phyloP scores from a whole-genome alignment of 2,113 vertebrate species.

The Pluvianellus socialis region DNA sequence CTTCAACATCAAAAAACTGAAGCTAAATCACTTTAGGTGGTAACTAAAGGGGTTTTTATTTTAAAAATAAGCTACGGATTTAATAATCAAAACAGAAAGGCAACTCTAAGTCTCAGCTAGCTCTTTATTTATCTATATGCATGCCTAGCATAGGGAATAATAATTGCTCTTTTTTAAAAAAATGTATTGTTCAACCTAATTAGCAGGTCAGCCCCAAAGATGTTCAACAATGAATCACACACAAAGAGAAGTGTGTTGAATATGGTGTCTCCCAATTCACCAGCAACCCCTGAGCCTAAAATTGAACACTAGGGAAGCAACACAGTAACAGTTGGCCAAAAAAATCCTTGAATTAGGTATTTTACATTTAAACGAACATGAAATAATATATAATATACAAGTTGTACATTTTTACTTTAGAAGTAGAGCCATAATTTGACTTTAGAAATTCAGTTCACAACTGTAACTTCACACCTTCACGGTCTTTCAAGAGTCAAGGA shows the following conservation, averaged over 20 bases:
- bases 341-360: not conserved
- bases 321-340: not conserved
- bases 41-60: not conserved
- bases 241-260: not conserved
- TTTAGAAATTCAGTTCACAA: not conserved
- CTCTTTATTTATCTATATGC: not conserved
- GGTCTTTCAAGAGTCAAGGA: not conserved
- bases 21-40: not conserved
- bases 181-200: not conserved
- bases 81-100: not conserved
- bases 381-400: not conserved
- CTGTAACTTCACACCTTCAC: not conserved
- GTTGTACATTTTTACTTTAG: not conserved
- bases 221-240: not conserved
- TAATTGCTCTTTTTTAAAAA: not conserved
- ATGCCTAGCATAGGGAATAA: not conserved
- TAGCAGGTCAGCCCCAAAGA: not conserved
- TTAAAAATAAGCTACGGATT: not conserved
- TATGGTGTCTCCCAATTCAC: not conserved
- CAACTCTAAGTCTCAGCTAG: not conserved
- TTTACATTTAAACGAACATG: fast-evolving
- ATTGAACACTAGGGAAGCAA: not conserved
- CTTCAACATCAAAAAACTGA: not conserved
- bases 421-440: not conserved
- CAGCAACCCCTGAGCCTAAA: not conserved